Conservation (phyloP, 2,797 vertebrate genomes). For the Argentina silus region DNA sequence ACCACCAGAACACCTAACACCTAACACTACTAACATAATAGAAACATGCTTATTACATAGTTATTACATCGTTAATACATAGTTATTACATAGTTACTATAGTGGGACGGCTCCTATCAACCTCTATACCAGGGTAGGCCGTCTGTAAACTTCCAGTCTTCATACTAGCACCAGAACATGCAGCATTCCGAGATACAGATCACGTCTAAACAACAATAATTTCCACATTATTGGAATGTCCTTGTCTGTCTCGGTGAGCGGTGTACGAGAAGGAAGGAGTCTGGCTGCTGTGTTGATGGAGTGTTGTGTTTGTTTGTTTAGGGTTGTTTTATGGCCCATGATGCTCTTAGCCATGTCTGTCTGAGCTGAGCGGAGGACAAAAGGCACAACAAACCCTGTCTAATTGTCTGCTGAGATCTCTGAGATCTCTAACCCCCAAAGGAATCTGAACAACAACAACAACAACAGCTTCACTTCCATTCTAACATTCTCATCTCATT, state of each 20-base stretch:
- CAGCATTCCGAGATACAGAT: slow-evolving; percentile 11
- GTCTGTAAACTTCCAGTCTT: neutral
- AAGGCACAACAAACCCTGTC: slow-evolving; percentile 31
- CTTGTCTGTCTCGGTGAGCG: slow-evolving; percentile 10
- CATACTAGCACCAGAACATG: neutral
- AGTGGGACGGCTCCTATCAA: no score
- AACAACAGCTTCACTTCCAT: slow-evolving; percentile 32
- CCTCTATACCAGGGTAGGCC: no score
- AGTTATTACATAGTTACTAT: no score
- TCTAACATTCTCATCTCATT: slow-evolving; percentile 13
- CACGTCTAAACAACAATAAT: slow-evolving; percentile 4
- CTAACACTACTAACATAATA: neutral
- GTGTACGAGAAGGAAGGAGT: no score
- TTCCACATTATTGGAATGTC: slow-evolving; percentile 24
- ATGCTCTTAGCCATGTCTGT: slow-evolving; percentile 13
- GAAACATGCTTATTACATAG: neutral
- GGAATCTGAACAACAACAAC: slow-evolving; percentile 47
- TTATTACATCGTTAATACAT: no score
- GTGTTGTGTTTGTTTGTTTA: slow-evolving; percentile 35
- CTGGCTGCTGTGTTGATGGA: neutral
- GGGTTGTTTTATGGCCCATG: slow-evolving; percentile 28
- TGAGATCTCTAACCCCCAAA: slow-evolving; percentile 22
- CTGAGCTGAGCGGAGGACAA: slow-evolving; percentile 21
- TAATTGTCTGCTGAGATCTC: slow-evolving; percentile 45
- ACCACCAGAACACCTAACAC: no score